Evolutionary conservation across 2,888 invertebrate species (phyloP).

Genomic region (Andrena chrysosceles): DNA sequence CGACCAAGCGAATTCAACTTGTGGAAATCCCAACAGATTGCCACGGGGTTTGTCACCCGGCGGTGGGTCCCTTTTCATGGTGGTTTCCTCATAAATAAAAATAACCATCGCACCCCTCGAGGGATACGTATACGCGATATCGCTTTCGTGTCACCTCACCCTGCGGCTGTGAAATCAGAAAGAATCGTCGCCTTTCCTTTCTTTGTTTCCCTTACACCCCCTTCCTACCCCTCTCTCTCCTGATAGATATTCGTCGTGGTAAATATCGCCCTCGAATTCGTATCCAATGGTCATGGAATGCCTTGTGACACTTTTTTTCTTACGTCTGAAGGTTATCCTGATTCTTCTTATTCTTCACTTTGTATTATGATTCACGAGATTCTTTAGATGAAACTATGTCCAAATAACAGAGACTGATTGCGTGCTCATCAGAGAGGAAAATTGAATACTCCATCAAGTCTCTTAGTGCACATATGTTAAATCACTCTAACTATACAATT

Average conservation of each 20-base stretch:
- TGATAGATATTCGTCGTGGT: conserved; percentile 18
- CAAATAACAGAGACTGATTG: too few relatives aligned
- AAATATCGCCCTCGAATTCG: conserved; percentile 12
- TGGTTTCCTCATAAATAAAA: conserved; percentile 85
- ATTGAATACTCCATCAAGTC: background rate
- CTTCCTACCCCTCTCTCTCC: background rate
- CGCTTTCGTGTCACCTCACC: conserved; percentile 75
- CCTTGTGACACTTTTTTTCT: too few relatives aligned
- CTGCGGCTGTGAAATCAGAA: conserved; percentile 76
- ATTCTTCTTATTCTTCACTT: too few relatives aligned
- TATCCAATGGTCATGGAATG: background rate
- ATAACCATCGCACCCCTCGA: conserved; percentile 82
- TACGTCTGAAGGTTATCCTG: too few relatives aligned
- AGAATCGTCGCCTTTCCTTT: conserved; percentile 74
- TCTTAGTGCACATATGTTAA: background rate
- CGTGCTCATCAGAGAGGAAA: too few relatives aligned
- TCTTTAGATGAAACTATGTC: too few relatives aligned
- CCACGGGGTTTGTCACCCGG: conserved; percentile 75
- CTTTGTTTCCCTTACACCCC: conserved; percentile 49
- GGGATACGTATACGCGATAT: conserved; percentile 81
- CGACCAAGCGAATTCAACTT: conserved; percentile 81
- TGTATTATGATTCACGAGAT: too few relatives aligned
- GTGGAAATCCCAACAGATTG: conserved; percentile 83
- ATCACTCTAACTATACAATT: too few relatives aligned
- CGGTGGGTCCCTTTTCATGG: conserved; percentile 82